Evolutionary conservation across 2,888 invertebrate genomes (phyloP).

Genomic region (Ophraella communa): DNA sequence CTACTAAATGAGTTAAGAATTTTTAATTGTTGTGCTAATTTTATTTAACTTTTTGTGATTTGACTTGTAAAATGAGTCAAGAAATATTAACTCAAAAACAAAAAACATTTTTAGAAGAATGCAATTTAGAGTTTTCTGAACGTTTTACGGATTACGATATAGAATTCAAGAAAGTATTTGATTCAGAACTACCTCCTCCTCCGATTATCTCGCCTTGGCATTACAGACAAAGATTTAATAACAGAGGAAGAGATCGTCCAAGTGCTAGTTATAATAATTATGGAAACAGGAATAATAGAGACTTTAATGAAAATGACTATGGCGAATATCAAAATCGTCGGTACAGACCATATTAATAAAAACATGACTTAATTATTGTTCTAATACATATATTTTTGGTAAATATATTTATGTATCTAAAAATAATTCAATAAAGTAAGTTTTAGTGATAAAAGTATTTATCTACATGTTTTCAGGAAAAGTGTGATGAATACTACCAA

Average conservation of each 20-base stretch:
- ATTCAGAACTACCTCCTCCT: slow-evolving; percentile 54
- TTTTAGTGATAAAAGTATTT: too few relatives aligned
- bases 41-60: too few relatives aligned
- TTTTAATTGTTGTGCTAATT: too few relatives aligned
- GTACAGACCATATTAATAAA: neutral
- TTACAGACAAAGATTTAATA: slow-evolving; percentile 40
- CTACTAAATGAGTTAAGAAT: too few relatives aligned
- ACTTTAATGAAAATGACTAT: slow-evolving; percentile 24
- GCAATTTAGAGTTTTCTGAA: slow-evolving; percentile 57
- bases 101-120: slow-evolving; percentile 57
- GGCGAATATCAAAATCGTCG: neutral
- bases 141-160: slow-evolving; percentile 57
- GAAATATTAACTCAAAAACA: slow-evolving; percentile 54
- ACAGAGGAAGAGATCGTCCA: slow-evolving; percentile 28
- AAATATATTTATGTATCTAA: too few relatives aligned
- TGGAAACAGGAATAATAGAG: slow-evolving; percentile 15
- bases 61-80: slow-evolving; percentile 4
- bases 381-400: too few relatives aligned
- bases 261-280: slow-evolving; percentile 29
- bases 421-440: too few relatives aligned
- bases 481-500: too few relatives aligned
- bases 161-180: slow-evolving; percentile 56
- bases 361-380: neutral
- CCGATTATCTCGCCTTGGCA: slow-evolving; percentile 60
- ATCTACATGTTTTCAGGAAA: too few relatives aligned